Conservation (phyloP, 2,113 vertebrate species). For the Zapornia atra region DNA sequence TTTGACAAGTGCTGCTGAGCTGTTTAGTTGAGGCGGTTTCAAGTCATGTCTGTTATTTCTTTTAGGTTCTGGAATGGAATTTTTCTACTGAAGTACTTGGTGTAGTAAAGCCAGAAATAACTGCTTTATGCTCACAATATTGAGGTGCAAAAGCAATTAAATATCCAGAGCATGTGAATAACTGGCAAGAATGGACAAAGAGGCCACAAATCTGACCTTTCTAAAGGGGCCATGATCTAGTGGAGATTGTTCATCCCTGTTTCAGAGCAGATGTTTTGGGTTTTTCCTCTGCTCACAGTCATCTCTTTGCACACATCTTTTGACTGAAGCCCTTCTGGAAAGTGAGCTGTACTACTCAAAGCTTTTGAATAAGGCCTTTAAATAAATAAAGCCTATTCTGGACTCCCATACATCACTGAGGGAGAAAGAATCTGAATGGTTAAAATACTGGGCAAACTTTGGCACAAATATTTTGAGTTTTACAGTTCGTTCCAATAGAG, state of each 20-base stretch:
- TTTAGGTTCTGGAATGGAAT: conserved; percentile 21
- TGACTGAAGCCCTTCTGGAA: not conserved
- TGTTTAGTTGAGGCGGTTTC: conserved; percentile 38
- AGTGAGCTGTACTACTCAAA: not conserved
- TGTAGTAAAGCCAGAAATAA: not conserved
- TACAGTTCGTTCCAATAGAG: not conserved
- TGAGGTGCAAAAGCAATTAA: not conserved
- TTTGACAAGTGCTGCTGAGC: conserved; percentile 58
- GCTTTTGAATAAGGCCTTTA: not conserved
- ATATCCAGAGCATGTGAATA: not conserved
- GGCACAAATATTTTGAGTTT: not conserved
- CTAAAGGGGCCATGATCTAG: not conserved
- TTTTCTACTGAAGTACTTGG: conserved; percentile 1
- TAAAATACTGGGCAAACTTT: not conserved
- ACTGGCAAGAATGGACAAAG: not conserved
- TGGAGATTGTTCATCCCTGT: not conserved
- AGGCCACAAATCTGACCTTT: not conserved
- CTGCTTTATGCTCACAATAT: not conserved
- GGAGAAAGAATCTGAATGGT: not conserved
- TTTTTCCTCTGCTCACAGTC: not conserved
- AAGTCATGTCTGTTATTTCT: conserved; percentile 36
- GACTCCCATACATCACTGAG: not conserved
- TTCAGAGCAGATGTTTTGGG: not conserved
- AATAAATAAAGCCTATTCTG: not conserved
- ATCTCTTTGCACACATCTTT: not conserved